Conservation (phyloP, 2,113 vertebrate species). For the Varanus salvator region DNA sequence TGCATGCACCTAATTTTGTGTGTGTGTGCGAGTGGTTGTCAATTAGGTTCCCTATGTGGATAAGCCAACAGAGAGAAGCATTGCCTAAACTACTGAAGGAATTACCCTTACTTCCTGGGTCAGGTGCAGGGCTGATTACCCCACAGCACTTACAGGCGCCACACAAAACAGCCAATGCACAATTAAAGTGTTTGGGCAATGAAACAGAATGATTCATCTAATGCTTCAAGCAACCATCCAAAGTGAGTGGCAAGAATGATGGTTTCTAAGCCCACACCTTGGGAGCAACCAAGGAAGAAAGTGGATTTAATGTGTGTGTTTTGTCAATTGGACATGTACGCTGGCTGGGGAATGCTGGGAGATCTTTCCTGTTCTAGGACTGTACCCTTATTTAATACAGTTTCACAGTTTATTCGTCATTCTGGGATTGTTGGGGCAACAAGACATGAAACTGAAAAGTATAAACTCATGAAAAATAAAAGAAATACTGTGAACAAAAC, state of each 20-base stretch:
- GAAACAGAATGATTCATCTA: background rate
- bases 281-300: background rate
- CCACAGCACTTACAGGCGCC: background rate
- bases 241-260: background rate
- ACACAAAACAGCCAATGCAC: background rate
- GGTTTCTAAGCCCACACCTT: background rate
- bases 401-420: background rate
- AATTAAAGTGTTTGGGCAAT: background rate
- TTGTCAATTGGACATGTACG: background rate
- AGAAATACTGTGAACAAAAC: background rate
- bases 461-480: background rate
- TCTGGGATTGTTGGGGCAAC: no score
- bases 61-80: no score
- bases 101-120: background rate
- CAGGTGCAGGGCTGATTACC: no score
- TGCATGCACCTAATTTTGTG: background rate
- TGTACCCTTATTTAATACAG: background rate
- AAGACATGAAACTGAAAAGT: background rate
- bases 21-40: no score
- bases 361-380: no score
- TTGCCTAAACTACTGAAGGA: background rate
- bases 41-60: background rate
- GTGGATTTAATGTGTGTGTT: background rate
- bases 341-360: no score
- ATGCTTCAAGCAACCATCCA: background rate